phyloP scores from a whole-genome alignment of 2,797 vertebrate genomes.

The Phyllotis vaccarum region DNA sequence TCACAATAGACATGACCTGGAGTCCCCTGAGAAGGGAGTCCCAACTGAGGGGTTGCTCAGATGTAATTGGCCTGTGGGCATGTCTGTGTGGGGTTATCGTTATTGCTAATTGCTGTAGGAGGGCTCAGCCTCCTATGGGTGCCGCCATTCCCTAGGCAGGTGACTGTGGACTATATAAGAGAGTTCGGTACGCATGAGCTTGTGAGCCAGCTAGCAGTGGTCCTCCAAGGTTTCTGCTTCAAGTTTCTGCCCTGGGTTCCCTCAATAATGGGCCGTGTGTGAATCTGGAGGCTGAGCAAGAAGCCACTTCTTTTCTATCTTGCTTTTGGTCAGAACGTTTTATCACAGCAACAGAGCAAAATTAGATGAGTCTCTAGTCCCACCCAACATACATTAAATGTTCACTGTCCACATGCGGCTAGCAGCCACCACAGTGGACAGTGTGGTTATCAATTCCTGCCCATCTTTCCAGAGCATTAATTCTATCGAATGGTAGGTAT shows the following conservation, averaged over 20 bases:
- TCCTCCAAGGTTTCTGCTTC: neutral
- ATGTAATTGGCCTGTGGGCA: neutral
- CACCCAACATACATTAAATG: neutral
- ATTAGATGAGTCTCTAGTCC: neutral
- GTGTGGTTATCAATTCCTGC: fast-evolving
- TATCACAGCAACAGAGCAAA: neutral
- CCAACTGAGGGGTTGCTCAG: neutral
- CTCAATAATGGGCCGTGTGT: neutral
- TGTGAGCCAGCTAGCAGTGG: neutral
- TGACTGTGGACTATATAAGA: neutral
- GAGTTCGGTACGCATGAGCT: neutral
- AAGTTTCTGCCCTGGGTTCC: neutral
- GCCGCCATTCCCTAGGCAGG: neutral
- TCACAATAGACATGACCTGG: neutral
- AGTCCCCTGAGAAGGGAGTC: neutral
- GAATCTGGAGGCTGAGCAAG: neutral
- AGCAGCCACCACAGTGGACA: fast-evolving
- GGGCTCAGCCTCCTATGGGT: neutral
- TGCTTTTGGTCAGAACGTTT: neutral
- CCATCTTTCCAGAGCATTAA: neutral
- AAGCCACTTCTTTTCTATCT: neutral
- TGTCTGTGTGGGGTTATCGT: neutral
- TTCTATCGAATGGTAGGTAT: fast-evolving
- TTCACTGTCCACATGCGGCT: neutral
- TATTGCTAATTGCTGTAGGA: neutral